A percentile compares a stretch with the other conserved stretches of the same genome.
Evolutionary conservation across 2,113 vertebrate genomes (phyloP).

Genomic region (Chaetodon auriga): DNA sequence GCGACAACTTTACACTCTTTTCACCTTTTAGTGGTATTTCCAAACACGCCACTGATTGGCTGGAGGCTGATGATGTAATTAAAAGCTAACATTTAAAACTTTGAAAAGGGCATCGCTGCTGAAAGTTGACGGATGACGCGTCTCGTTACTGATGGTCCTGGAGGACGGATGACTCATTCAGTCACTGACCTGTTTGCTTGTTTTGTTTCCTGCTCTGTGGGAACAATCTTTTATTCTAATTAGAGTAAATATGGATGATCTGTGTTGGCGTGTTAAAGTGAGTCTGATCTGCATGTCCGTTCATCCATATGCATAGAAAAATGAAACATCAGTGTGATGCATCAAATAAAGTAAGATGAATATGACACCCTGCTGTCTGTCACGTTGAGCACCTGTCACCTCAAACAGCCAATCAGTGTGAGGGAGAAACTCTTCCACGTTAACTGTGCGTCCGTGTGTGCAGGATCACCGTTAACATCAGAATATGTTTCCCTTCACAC

Average conservation of each 20-base stretch:
- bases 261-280: no score
- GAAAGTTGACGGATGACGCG: background rate
- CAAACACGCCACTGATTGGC: background rate
- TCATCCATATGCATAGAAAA: no score
- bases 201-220: constrained; percentile 8
- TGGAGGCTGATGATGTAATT: constrained; percentile 31
- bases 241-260: background rate
- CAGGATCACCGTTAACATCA: no score
- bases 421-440: no score
- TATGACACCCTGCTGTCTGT: no score
- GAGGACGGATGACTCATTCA: constrained; percentile 30
- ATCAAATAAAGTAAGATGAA: no score
- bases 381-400: no score
- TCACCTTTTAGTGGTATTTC: constrained; percentile 21
- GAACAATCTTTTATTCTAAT: background rate
- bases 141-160: background rate
- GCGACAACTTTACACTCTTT: background rate
- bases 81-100: constrained; percentile 31
- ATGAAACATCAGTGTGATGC: no score
- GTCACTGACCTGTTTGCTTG: background rate
- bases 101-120: constrained; percentile 31
- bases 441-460: no score
- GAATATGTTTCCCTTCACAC: background rate
- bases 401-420: no score
- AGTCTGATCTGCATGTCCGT: no score